phyloP scores from a whole-genome alignment of 1,140 invertebrate species.

The Thaumetopoea pityocampa region DNA sequence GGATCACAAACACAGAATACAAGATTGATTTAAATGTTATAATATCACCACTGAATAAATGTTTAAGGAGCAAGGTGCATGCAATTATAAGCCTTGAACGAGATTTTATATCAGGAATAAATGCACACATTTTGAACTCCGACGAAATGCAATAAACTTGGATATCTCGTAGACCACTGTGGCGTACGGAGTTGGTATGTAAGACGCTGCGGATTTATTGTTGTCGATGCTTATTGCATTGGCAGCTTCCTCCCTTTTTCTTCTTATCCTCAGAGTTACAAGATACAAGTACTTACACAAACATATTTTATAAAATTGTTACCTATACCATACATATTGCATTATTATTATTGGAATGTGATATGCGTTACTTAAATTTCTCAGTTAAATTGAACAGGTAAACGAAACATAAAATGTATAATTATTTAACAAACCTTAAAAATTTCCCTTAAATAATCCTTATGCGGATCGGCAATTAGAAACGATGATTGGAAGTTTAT shows the following conservation, averaged over 20 bases:
- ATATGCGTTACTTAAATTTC: conserved; percentile 9
- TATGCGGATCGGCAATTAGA: conserved; percentile 29
- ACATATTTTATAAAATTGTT: conserved; percentile 12
- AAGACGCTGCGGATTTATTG: conserved; percentile 9
- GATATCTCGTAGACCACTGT: conserved; percentile 10
- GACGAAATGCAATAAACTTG: conserved; percentile 9
- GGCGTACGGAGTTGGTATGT: conserved; percentile 8
- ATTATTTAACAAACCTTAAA: conserved; percentile 36
- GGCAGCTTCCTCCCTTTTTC: conserved; percentile 9
- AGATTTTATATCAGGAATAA: conserved; percentile 7
- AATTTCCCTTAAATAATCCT: conserved; percentile 35
- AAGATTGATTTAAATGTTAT: conserved; percentile 27
- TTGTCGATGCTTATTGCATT: conserved; percentile 12
- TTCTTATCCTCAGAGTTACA: conserved; percentile 6
- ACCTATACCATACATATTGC: conserved; percentile 17
- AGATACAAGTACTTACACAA: conserved; percentile 8
- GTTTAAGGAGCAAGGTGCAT: conserved; percentile 10
- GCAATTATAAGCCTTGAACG: too few relatives aligned
- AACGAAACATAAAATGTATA: conserved; percentile 30
- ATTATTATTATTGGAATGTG: conserved; percentile 14
- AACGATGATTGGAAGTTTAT: conserved; percentile 28
- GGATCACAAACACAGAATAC: conserved; percentile 57
- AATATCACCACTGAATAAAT: conserved; percentile 23
- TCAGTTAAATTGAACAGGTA: conserved; percentile 16
- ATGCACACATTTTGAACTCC: conserved; percentile 7